Evolutionary conservation across 1,140 invertebrate species (phyloP).

Genomic region (Brachionus koreanus): DNA sequence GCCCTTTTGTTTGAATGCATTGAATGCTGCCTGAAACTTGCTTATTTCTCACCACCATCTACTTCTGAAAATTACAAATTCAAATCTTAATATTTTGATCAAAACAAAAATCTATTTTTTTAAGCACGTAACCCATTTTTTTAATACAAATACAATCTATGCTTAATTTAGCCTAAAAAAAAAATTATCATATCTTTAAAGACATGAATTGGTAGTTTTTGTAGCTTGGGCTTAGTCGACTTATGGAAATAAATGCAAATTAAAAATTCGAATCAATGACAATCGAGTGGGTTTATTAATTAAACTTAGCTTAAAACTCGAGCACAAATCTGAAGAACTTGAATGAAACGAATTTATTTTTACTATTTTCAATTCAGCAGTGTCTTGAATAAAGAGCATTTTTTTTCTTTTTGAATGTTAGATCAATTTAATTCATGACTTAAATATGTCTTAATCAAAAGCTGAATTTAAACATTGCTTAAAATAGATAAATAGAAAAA

Average conservation of each 20-base stretch:
- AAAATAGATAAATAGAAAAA: not conserved
- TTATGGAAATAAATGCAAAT: not conserved
- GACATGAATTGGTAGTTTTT: not conserved
- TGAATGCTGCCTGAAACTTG: not conserved
- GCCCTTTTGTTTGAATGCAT: not conserved
- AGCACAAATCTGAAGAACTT: not conserved
- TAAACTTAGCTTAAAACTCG: not conserved
- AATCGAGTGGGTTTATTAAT: not conserved
- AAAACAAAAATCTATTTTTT: not conserved
- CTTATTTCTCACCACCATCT: not conserved
- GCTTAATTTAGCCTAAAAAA: not conserved
- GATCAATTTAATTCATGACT: not conserved
- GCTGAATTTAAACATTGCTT: not conserved
- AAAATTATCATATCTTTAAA: not conserved
- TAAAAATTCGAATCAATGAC: not conserved
- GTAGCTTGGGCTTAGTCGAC: not conserved
- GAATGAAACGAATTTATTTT: not conserved
- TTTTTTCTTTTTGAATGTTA: not conserved
- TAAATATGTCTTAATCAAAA: not conserved
- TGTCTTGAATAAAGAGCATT: not conserved
- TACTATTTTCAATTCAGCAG: not conserved
- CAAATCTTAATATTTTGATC: not conserved
- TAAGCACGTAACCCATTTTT: not conserved
- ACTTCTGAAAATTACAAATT: not conserved
- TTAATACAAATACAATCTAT: not conserved